A percentile compares a stretch with the other conserved stretches of the same genome.
Evolutionary conservation across 2,888 invertebrate species (phyloP).

Genomic region (Eristalis arbustorum): DNA sequence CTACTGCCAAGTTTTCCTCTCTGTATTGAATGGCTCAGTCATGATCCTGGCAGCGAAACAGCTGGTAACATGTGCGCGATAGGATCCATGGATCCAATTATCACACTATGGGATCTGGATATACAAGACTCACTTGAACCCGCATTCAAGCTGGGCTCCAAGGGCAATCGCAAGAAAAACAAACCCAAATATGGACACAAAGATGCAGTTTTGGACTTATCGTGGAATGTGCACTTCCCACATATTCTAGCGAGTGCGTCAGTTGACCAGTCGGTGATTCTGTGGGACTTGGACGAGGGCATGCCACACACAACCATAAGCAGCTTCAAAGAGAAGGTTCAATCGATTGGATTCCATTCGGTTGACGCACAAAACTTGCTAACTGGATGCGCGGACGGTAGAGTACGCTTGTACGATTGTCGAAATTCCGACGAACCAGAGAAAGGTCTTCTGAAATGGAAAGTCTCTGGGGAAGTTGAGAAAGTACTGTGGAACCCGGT

Average conservation of each 20-base stretch:
- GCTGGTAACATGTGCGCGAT: conserved; percentile 93
- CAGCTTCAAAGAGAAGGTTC: conserved; percentile 90
- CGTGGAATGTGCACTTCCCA: conserved; percentile 92
- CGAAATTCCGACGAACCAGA: conserved; percentile 85
- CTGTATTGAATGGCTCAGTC: conserved; percentile 95
- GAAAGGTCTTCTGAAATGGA: conserved; percentile 83
- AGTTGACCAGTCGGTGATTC: conserved; percentile 90
- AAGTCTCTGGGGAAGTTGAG: conserved; percentile 88
- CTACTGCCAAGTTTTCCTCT: conserved; percentile 93
- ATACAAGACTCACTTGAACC: conserved; percentile 95
- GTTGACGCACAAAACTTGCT: conserved; percentile 90
- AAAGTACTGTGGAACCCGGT: conserved; percentile 91
- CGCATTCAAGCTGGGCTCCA: conserved; percentile 88
- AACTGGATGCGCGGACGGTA: conserved; percentile 91
- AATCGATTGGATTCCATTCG: conserved; percentile 91
- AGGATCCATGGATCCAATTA: conserved; percentile 94
- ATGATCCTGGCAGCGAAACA: conserved; percentile 87
- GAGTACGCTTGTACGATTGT: conserved; percentile 91
- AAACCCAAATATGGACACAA: conserved; percentile 88
- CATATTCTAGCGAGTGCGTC: conserved; percentile 96
- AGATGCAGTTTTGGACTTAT: conserved; percentile 93
- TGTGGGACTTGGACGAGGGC: conserved; percentile 95
- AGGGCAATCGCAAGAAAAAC: conserved; percentile 87
- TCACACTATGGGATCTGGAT: conserved; percentile 98
- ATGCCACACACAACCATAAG: conserved; percentile 88